phyloP scores from a whole-genome alignment of 2,113 vertebrate genomes.

The Epinephelus lanceolatus region DNA sequence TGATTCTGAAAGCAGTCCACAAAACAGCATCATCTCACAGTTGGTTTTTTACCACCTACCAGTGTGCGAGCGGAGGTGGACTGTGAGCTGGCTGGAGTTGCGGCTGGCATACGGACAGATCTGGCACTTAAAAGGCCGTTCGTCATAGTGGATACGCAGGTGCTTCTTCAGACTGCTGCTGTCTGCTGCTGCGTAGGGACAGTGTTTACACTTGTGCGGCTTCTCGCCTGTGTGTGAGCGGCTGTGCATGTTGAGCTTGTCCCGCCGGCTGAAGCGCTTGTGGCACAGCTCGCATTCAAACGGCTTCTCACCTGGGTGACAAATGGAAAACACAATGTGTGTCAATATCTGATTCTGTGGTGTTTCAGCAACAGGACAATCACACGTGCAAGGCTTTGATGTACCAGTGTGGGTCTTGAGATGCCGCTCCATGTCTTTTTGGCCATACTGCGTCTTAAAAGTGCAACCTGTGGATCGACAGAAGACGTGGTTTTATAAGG shows the following conservation, averaged over 20 bases:
- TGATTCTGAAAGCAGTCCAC: not conserved
- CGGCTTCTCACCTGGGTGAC: conserved; percentile 91
- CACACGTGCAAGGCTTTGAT: not conserved
- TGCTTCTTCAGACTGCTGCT: conserved; percentile 99
- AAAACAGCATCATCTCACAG: not conserved
- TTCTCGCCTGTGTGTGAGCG: conserved; percentile 95
- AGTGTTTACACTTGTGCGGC: conserved; percentile 96
- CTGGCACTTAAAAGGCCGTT: conserved; percentile 97
- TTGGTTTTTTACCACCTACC: conserved; percentile 60
- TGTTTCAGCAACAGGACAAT: rapidly evolving
- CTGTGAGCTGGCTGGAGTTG: conserved; percentile 98
- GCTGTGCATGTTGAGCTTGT: conserved; percentile 97
- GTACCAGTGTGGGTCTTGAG: conserved; percentile 96
- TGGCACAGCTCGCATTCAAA: conserved; percentile 95
- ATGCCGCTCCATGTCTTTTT: conserved; percentile 98
- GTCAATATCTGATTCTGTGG: not conserved
- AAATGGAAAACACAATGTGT: not conserved
- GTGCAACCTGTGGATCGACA: conserved; percentile 88
- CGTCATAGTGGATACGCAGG: conserved; percentile 94
- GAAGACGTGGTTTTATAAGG: conserved; percentile 11
- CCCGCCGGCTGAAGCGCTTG: conserved; percentile 95
- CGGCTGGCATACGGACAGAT: conserved; percentile 97
- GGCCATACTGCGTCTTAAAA: conserved; percentile 97
- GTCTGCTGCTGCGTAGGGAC: conserved; percentile 93
- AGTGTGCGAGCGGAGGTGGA: conserved; percentile 94